Evolutionary conservation across 1,140 invertebrate species (phyloP), one percentile per base, ranked within the genome.

Genomic region (Drosophila nigrodunni): DNA sequence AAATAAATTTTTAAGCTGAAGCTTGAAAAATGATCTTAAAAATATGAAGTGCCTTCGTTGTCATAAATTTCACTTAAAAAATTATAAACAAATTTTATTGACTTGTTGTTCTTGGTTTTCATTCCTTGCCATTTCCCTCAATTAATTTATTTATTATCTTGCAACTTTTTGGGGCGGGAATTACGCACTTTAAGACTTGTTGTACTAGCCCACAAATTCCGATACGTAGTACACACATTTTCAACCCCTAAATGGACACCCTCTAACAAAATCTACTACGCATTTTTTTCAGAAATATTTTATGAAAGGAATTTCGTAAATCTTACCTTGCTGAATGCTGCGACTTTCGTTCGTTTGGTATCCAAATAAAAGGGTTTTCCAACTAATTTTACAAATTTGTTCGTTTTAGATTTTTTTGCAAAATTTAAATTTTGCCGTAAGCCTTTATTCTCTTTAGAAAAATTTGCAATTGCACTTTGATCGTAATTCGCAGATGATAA

Each of bases 311-410:
- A 52, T 52, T 52, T 7, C 2, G 21, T n/a, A 7, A 11, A 58
- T 46, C 47, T 77, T 67, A 79, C 77, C 77, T 76, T 79, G 61
- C 2, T 54, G 46, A 18, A 62, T 76, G 41, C 64, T 46, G 10
- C n/a, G 39, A 39, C 37, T 15, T 61, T 68, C 58, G 68, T 73
- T 73, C 15, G 57, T 47, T 64, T 21, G 37, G 54, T 72, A 78
- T 78, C 74, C 73, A 76, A 72, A 41, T 39, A 50, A 64, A 59
- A 47, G 21, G 34, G 39, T 60, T 7, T 59, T 34, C n/a, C 46
- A 46, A 46, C 47, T 10, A 0, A 21, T 35, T 21, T 50, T 18
- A 30, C 7, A 55, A 61, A 50, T 44, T 50, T 67, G 3, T 69
- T 78, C 65, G 69, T 52, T 64, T 55, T 65, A 15, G 18, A 0